Evolutionary conservation across 2,797 vertebrate genomes (phyloP), one percentile per base, ranked within the genome.

Genomic region (Myotis myotis): DNA sequence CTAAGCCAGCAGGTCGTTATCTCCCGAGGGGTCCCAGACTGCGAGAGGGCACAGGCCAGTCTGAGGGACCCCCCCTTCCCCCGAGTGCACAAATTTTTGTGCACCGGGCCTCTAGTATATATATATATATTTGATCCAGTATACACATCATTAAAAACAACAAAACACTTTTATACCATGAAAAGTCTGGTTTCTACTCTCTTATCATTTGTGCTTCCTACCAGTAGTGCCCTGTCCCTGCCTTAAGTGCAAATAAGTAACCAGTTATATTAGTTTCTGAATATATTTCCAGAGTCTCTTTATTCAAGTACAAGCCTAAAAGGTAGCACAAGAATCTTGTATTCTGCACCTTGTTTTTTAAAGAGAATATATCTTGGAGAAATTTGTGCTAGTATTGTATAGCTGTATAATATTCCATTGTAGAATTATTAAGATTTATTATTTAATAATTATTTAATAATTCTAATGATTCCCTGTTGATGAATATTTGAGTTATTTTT

Each of bases 401-500:
- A 64, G 36, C 4, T 80, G 30, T 75, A 66, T 70, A 74, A 53
- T 33, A 91, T 62, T 47, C 25, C n/a, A 30, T 84, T 91, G 28
- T 75, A 53, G 55, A 84, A 64, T 76, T 57, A 57, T 66, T 85
- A 71, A 88, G 83, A 51, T 72, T 90, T 90, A 76, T 86, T 78
- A 38, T 38, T 38, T 38, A 38, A 38, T 38, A 38, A 38, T 38
- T 38, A 38, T 38, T 38, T 38, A 38, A 38, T 38, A 38, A 38
- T 38, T 38, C 38, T 38, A 38, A 38, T 11, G 5, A 10, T 87
- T 22, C 44, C 44, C 25, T 78, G 30, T 10, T 68, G 57, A 85
- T 93, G 55, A 17, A 57, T 92, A 66, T 80, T 91, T 91, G 55
- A 55, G n/a, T 72, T 71, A 44, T 17, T 71, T 93, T 80, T 87